Conservation (phyloP, 2,888 invertebrate species). For the Tachina lurida region DNA sequence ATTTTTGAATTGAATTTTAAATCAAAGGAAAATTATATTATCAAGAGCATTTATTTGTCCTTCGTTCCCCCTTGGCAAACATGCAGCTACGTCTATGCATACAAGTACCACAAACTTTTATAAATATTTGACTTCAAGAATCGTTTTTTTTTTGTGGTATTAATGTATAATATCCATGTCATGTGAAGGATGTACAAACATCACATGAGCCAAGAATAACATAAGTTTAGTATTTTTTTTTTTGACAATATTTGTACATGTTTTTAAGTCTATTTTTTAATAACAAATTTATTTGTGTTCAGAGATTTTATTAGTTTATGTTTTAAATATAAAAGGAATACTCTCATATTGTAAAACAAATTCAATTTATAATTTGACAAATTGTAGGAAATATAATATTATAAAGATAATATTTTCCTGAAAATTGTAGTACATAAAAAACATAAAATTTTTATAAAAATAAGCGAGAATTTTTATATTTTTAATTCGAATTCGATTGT, state of each 20-base stretch:
- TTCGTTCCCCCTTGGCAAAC: background rate
- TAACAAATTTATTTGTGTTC: conserved; percentile 27
- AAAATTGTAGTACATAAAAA: background rate
- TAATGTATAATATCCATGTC: conserved; percentile 10
- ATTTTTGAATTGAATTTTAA: too few species aligned
- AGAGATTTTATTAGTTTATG: background rate
- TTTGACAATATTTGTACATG: conserved; percentile 9
- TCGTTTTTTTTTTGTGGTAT: conserved; percentile 23
- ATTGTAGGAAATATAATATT: background rate
- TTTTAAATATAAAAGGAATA: background rate
- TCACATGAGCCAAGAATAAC: conserved; percentile 28
- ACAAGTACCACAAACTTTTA: conserved; percentile 59
- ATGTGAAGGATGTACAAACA: conserved; percentile 24
- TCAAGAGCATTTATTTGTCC: too few species aligned
- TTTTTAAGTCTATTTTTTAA: conserved; percentile 3
- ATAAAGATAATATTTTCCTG: background rate
- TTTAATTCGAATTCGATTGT: background rate
- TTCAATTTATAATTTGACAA: conserved; percentile 13
- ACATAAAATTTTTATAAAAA: background rate
- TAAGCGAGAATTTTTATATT: background rate
- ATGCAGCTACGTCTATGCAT: background rate
- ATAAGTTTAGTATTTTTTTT: background rate
- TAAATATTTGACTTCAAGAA: conserved; percentile 67
- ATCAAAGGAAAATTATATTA: too few species aligned
- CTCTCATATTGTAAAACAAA: background rate